Evolutionary conservation across 2,113 vertebrate species (phyloP), one percentile per base, ranked within the genome.

Genomic region (Eurystomus gularis): DNA sequence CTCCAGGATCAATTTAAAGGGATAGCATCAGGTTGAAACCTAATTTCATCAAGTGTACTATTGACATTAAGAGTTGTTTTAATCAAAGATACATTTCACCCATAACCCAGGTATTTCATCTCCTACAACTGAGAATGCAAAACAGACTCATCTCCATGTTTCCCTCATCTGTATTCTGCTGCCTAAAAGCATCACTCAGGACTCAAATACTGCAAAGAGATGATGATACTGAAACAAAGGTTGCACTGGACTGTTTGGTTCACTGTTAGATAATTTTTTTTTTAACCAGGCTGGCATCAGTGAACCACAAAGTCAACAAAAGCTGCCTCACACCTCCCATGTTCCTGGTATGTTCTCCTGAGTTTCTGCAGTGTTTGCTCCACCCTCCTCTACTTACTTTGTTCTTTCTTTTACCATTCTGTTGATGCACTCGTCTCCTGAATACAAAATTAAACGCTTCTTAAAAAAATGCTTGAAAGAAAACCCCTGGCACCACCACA

Each of bases 1-100:
- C n/a, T 84, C 61, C 77, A 82, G 55, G 24, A 91, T 76, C 37
- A 58, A 84, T 91, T 93, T 92, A 95, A 95, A 95, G 54, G 73
- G 52, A 87, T 1, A 79, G 42, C 48, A 82, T 64, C 48, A 44
- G 26, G 60, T 11, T 64, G 52, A 87, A 89, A 75, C 42, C 29
- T 75, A 26, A 80, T 80, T 94, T 88, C 85, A 88, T 86, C 48
- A 80, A 86, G 75, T 61, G 58, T 55, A 70, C 51, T 69, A 92
- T 86, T 51, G 93, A 83, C 64, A 70, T 24, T 82, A 71, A 82
- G 82, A 88, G 87, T 40, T 82, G 57, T 72, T 93, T 94, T 85
- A 93, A 91, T 92, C 84, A 82, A 84, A 93, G 82, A 54, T 17
- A 42, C 6, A 20, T 58, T 94, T 81, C 94, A 31, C 44, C 49